Evolutionary conservation across 2,113 vertebrate genomes (phyloP).

Genomic region (Podarcis cretensis): DNA sequence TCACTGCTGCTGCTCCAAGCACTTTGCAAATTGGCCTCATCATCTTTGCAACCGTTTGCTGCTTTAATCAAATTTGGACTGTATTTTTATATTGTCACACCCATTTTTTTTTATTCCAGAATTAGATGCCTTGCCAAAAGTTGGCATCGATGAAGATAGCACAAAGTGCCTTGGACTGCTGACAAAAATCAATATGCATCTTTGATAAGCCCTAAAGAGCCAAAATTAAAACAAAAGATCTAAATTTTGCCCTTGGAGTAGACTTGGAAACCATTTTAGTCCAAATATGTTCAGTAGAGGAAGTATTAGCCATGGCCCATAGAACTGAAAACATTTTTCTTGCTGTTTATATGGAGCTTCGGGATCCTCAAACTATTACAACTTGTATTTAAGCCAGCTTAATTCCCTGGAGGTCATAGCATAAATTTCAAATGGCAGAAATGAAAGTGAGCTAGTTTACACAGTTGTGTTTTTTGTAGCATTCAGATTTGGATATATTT

Average conservation of each 20-base stretch:
- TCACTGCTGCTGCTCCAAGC: background rate
- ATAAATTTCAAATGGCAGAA: background rate
- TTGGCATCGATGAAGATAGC: slow-evolving; percentile 58
- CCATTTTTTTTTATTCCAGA: slow-evolving; percentile 50
- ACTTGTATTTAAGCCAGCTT: background rate
- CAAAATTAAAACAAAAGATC: slow-evolving; percentile 47
- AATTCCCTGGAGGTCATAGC: background rate
- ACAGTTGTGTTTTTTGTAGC: background rate
- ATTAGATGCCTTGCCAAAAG: slow-evolving; percentile 52
- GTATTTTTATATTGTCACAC: slow-evolving; percentile 41
- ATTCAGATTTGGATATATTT: background rate
- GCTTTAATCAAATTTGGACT: slow-evolving; percentile 47
- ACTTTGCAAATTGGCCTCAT: background rate
- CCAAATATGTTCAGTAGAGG: slow-evolving; percentile 38
- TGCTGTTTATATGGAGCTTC: slow-evolving; percentile 66
- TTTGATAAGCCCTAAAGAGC: slow-evolving; percentile 50
- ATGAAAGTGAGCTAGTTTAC: background rate
- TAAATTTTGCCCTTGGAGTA: slow-evolving; percentile 47
- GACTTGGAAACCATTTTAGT: slow-evolving; percentile 42
- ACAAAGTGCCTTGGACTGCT: slow-evolving; percentile 43
- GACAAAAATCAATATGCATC: slow-evolving; percentile 54
- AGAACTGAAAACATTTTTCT: slow-evolving; percentile 55
- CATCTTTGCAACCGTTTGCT: slow-evolving; percentile 32
- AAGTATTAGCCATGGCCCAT: slow-evolving; percentile 52
- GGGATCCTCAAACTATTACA: slow-evolving; percentile 10